Evolutionary conservation across 2,113 vertebrate species (phyloP).

Genomic region (Lucifuga dentata): DNA sequence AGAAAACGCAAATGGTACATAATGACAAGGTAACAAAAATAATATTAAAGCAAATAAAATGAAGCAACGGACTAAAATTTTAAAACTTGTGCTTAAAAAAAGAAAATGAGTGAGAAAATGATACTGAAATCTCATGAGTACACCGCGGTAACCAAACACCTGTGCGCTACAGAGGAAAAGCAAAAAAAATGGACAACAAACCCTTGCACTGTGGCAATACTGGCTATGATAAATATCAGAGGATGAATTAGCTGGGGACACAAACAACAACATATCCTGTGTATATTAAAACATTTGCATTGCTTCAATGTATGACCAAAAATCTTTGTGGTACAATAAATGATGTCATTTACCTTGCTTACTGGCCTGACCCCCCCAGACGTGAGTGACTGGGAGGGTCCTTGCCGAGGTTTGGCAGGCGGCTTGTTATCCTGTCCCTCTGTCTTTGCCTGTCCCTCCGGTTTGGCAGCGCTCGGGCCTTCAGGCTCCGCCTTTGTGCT

Average conservation of each 20-base stretch:
- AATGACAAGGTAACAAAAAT: not conserved
- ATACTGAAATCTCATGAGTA: conserved; percentile 12
- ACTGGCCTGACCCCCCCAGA: conserved; percentile 87
- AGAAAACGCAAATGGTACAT: conserved; percentile 8
- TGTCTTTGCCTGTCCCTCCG: conserved; percentile 76
- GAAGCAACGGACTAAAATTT: too few relatives aligned
- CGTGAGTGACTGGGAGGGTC: conserved; percentile 75
- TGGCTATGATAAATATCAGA: conserved; percentile 72
- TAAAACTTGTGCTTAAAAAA: too few relatives aligned
- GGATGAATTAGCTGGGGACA: conserved; percentile 66
- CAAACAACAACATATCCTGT: conserved; percentile 41
- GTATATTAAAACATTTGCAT: not conserved
- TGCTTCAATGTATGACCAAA: not conserved
- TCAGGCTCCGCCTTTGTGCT: conserved; percentile 84
- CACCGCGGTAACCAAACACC: conserved; percentile 40
- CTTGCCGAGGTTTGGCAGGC: conserved; percentile 79
- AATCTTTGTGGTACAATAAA: not conserved
- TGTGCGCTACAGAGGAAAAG: conserved; percentile 52
- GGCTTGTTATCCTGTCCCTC: conserved; percentile 82
- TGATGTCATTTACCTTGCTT: conserved; percentile 83
- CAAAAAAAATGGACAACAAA: conserved; percentile 70
- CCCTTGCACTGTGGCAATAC: conserved; percentile 57
- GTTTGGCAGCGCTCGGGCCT: conserved; percentile 37
- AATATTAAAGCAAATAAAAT: too few relatives aligned
- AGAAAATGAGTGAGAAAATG: not conserved